Base-by-base conservation (phyloP, 2,797 vertebrate genomes). In the Sciaenops ocellatus region DNA sequence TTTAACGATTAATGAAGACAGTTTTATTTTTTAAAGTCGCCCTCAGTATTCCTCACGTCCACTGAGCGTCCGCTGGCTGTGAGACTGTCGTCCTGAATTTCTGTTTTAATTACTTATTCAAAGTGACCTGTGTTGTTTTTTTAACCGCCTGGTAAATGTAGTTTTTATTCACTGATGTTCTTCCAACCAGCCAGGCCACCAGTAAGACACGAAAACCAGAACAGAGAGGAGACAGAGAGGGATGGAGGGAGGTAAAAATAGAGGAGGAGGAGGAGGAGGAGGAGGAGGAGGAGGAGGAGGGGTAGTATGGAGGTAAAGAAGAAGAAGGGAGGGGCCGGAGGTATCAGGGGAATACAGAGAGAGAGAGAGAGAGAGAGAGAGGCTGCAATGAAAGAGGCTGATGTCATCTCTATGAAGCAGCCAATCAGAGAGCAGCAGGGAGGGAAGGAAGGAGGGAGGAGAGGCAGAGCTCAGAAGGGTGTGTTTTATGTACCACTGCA, bases 401-500 rank as follows among this genome's bases (percentile, higher is more conserved):
- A 94, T 92, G 93, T 94, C 93, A 94, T 92, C 82, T 18, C 38
- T 85, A 57, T 8, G 47, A 54, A 55, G 62, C 74, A 80, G 77
- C 93, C 90, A 94, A 94, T 94, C 78, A 84, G 78, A 86, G 80
- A 50, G 55, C 54, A 59, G 85, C 60, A 24, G 69, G 30, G 68
- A 71, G 61, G 56, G 54, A 28, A 13, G 76, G 55, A 76, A 79
- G 64, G 76, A 78, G 79, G 84, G 85, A 73, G 78, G 60, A 79
- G 82, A 87, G 85, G 76, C 85, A 54, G 85, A 75, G 73, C 83
- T 84, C 51, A 78, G 83, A 83, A 91, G 92, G 92, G 92, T 89
- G 94, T 93, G 92, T 93, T 93, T 87, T 76, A 79, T 91, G 79
- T 80, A 73, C 73, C 87, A 92, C 91, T 93, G 93, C 93, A 93